A percentile compares a stretch with the other conserved stretches of the same genome.
These are phyloP conservation scores for Varecia variegata DNA, from an alignment of 2,797 vertebrate species.

Conservation along the genomic window DNA sequence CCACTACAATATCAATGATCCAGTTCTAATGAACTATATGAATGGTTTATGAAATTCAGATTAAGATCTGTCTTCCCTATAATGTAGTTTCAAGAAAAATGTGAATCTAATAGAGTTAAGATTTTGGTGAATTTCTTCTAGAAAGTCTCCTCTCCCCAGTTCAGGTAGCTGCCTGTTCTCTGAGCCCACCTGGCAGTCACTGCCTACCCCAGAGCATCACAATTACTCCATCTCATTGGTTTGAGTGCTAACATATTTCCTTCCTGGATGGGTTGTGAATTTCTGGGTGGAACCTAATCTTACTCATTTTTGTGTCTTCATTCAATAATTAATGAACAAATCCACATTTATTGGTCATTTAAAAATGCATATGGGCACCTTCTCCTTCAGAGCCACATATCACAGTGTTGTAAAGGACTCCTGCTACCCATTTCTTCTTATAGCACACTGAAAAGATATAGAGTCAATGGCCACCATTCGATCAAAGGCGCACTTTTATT, in stretches of 20 bases:
- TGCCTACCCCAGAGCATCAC: background rate
- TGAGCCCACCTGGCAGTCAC: background rate
- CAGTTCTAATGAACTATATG: background rate
- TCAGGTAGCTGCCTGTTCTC: background rate
- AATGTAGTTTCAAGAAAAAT: background rate
- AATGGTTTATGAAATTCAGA: background rate
- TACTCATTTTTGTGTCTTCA: background rate
- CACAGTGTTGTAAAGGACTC: background rate
- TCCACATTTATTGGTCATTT: background rate
- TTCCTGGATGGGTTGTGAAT: background rate
- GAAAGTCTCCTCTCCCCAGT: background rate
- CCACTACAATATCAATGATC: background rate
- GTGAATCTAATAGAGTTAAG: background rate
- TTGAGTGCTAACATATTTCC: background rate
- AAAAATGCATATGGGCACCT: background rate
- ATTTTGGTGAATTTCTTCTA: background rate
- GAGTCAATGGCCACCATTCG: background rate
- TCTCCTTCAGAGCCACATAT: background rate
- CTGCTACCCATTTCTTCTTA: background rate
- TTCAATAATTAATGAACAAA: background rate
- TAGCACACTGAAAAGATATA: background rate
- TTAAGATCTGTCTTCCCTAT: background rate
- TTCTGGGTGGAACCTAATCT: background rate
- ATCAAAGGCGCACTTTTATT: background rate
- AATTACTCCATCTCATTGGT: background rate